phyloP scores from a whole-genome alignment of 2,888 invertebrate species.

The Pharmacophagus antenor region DNA sequence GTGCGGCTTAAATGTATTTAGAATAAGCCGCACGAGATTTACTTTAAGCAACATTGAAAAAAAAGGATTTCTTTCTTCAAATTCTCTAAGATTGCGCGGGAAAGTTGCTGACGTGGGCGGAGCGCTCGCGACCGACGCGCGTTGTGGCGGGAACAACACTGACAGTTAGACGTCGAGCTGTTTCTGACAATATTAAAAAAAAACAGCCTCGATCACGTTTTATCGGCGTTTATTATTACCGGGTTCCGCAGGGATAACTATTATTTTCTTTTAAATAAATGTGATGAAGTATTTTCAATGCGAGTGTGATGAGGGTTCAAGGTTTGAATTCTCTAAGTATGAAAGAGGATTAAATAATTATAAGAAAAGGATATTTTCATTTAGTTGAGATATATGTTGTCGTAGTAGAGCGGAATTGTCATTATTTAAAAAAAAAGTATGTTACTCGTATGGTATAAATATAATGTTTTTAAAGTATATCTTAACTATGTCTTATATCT shows the following conservation, averaged over 20 bases:
- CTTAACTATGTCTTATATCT: too few species aligned
- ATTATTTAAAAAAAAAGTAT: too few species aligned
- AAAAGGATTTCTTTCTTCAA: constrained; percentile 32
- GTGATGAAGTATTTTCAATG: too few species aligned
- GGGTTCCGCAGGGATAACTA: constrained; percentile 6
- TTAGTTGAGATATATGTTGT: too few species aligned
- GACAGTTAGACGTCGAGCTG: constrained; percentile 5
- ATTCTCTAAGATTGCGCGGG: constrained; percentile 4
- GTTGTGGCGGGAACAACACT: constrained; percentile 17
- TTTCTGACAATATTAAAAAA: constrained; percentile 21
- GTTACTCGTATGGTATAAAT: too few species aligned
- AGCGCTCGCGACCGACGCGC: constrained; percentile 13
- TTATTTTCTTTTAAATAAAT: neutral
- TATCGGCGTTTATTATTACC: neutral
- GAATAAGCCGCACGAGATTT: constrained; percentile 76
- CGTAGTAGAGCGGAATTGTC: too few species aligned
- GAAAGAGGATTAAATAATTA: too few species aligned
- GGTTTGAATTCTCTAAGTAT: too few species aligned
- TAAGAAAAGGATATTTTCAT: too few species aligned
- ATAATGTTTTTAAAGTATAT: too few species aligned
- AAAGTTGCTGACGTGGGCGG: neutral
- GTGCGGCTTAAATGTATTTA: constrained; percentile 46
- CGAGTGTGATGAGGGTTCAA: too few species aligned
- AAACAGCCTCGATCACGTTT: constrained; percentile 11
- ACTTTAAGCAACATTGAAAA: constrained; percentile 55